Conservation (phyloP, 1,140 invertebrate genomes). For the Mamestra configurata region DNA sequence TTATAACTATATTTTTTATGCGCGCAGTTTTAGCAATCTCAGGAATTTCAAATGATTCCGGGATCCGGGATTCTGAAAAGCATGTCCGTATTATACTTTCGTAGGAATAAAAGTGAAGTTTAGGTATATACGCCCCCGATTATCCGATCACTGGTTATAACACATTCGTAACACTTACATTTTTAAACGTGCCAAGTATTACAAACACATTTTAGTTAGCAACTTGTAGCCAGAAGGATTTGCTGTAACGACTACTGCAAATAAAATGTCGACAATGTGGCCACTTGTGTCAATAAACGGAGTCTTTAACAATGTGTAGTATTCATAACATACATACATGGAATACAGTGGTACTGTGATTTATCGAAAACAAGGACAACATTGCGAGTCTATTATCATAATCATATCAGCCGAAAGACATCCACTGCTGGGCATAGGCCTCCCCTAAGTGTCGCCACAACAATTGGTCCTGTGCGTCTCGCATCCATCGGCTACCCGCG, state of each 20-base stretch:
- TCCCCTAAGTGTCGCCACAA: too few relatives aligned
- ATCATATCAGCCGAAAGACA: too few relatives aligned
- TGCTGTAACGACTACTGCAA: slow-evolving; percentile 30
- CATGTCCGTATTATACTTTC: too few relatives aligned
- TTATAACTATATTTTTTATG: too few relatives aligned
- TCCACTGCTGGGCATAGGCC: too few relatives aligned
- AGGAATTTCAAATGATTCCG: too few relatives aligned
- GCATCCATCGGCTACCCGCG: too few relatives aligned
- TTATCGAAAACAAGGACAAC: neutral
- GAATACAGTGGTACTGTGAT: neutral
- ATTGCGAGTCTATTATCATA: neutral
- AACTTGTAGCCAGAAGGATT: neutral
- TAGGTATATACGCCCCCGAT: too few relatives aligned
- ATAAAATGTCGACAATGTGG: slow-evolving; percentile 34
- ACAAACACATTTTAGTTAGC: neutral
- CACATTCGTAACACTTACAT: neutral
- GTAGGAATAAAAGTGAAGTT: too few relatives aligned
- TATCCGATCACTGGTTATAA: neutral
- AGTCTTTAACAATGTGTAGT: neutral
- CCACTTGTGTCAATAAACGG: slow-evolving; percentile 39
- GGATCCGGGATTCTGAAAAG: too few relatives aligned
- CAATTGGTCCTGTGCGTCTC: too few relatives aligned
- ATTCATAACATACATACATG: neutral
- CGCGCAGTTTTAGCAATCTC: too few relatives aligned
- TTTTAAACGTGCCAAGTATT: neutral